These are phyloP conservation scores for Aleiodes alternator DNA, from an alignment of 2,888 invertebrate genomes.

Conservation along the genomic window DNA sequence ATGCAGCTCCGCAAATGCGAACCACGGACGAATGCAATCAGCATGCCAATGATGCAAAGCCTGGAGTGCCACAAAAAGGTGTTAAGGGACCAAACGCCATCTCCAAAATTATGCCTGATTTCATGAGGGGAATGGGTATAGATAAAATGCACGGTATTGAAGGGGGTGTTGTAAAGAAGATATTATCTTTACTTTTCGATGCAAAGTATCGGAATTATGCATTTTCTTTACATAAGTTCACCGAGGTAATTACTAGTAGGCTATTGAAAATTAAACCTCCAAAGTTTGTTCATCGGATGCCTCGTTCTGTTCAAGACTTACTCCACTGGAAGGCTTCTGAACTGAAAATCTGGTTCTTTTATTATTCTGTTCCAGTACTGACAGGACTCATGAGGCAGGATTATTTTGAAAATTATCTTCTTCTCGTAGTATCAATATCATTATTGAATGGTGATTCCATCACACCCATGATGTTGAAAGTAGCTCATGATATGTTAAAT, in stretches of 20 bases:
- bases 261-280: conserved; percentile 45
- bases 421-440: not conserved
- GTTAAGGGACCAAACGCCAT: conserved; percentile 48
- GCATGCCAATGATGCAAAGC: not conserved
- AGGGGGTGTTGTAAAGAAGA: conserved; percentile 42
- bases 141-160: conserved; percentile 47
- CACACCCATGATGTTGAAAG: no score
- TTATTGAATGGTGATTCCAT: not conserved
- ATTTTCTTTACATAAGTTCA: no score
- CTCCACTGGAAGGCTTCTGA: conserved; percentile 51
- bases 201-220: conserved; percentile 27
- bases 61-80: conserved; percentile 30
- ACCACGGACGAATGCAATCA: conserved; percentile 1
- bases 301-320: conserved; percentile 41
- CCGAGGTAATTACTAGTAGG: no score
- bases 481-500: not conserved
- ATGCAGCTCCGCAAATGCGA: conserved; percentile 33
- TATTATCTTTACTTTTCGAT: conserved; percentile 48
- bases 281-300: conserved; percentile 48
- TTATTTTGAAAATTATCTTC: conserved; percentile 33
- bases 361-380: conserved; percentile 45
- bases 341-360: conserved; percentile 48
- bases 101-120: conserved; percentile 47
- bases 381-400: conserved; percentile 44
- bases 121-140: conserved; percentile 42